Percentiles rank a stretch among this genome's conserved stretches.
Conservation (phyloP, 2,113 vertebrate genomes). For the Chauna torquata region DNA sequence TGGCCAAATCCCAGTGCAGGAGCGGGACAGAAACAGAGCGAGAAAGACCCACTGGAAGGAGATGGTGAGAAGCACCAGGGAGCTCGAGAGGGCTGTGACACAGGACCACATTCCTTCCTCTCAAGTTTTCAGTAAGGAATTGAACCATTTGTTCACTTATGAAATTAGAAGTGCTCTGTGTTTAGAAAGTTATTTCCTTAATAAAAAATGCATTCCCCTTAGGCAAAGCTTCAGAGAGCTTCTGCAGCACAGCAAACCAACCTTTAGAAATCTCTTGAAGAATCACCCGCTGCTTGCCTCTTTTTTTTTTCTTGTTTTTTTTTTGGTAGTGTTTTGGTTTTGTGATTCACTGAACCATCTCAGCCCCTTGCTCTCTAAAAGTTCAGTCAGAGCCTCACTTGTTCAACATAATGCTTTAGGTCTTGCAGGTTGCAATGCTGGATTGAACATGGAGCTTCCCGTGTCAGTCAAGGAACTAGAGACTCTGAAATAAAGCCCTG, state of each 20-base stretch:
- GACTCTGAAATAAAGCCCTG: background rate
- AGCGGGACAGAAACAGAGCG: background rate
- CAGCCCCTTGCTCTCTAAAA: background rate
- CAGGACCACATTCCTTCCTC: background rate
- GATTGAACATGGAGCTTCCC: background rate
- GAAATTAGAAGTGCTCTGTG: slow-evolving; percentile 22
- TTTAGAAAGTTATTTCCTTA: slow-evolving; percentile 60
- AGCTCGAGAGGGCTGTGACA: background rate
- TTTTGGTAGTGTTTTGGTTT: background rate
- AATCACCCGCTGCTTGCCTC: background rate
- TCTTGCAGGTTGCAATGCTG: background rate
- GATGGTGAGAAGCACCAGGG: background rate
- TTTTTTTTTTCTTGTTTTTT: background rate
- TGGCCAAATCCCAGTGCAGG: slow-evolving; percentile 4
- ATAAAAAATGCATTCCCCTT: background rate
- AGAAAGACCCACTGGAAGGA: background rate
- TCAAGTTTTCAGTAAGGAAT: slow-evolving; percentile 36
- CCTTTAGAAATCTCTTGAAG: background rate
- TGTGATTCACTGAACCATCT: background rate
- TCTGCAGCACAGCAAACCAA: background rate
- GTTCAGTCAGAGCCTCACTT: background rate
- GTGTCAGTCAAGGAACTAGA: background rate
- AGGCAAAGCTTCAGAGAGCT: slow-evolving; percentile 7
- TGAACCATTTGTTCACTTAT: slow-evolving; percentile 33
- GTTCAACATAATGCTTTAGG: accelerated